Percentiles rank a stretch among this genome's conserved stretches.
Conservation (phyloP, 2,888 invertebrate species). For the Biston betularia region DNA sequence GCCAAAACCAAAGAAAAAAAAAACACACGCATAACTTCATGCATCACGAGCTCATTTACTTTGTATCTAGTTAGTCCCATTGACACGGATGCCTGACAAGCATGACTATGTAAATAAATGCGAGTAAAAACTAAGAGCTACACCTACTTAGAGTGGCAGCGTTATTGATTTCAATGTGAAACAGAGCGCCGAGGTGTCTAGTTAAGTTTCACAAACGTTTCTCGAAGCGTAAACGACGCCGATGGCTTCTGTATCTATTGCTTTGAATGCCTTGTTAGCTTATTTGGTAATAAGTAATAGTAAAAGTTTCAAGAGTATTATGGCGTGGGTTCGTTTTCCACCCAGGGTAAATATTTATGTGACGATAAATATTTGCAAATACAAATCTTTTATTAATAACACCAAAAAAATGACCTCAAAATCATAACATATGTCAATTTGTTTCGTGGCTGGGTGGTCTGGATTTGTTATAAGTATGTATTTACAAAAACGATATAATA, state of each 20-base stretch:
- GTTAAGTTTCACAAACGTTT: slow-evolving; percentile 40
- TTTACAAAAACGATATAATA: background rate
- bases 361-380: background rate
- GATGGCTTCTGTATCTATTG: background rate
- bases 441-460: background rate
- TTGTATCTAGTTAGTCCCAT: slow-evolving; percentile 39
- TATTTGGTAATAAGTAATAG: no score
- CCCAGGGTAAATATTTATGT: no score
- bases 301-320: no score
- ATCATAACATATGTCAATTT: no score
- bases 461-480: no score
- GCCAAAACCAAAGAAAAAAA: no score
- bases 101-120: slow-evolving; percentile 44
- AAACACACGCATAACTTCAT: slow-evolving; percentile 15
- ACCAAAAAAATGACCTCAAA: no score
- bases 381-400: no score
- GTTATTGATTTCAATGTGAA: slow-evolving; percentile 53
- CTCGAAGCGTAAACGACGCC: slow-evolving; percentile 43
- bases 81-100: slow-evolving; percentile 44
- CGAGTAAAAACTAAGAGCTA: slow-evolving; percentile 39
- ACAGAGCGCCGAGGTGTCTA: slow-evolving; percentile 52
- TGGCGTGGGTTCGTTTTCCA: no score
- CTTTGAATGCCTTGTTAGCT: background rate
- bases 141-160: slow-evolving; percentile 25
- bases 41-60: slow-evolving; percentile 24